These are phyloP conservation scores for Ceriagrion tenellum DNA, from an alignment of 2,888 invertebrate genomes.

Conservation along the genomic window DNA sequence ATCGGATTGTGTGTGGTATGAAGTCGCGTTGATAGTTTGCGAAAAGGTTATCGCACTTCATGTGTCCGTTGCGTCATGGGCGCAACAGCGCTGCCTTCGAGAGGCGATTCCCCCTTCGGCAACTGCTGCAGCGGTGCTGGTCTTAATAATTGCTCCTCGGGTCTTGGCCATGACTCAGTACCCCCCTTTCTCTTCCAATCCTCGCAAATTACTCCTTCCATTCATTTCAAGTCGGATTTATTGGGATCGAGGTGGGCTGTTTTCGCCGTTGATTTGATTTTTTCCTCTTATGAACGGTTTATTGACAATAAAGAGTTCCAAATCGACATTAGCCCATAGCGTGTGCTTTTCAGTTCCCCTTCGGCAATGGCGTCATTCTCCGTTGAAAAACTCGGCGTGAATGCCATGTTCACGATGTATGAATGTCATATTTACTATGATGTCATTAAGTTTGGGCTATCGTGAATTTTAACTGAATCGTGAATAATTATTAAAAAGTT, in stretches of 20 bases:
- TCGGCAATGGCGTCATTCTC: too few species aligned
- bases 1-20: not conserved
- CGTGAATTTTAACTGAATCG: too few species aligned
- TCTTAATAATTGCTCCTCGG: not conserved
- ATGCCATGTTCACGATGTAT: too few species aligned
- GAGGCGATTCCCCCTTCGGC: not conserved
- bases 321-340: too few species aligned
- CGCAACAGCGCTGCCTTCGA: not conserved
- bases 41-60: not conserved
- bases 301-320: too few species aligned
- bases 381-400: too few species aligned
- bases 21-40: not conserved
- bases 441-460: too few species aligned
- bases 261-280: not conserved
- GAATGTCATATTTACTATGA: too few species aligned
- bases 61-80: not conserved
- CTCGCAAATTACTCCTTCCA: not conserved
- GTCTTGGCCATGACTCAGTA: conserved; percentile 15
- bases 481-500: too few species aligned
- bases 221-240: not conserved
- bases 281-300: not conserved
- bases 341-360: too few species aligned
- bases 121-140: not conserved
- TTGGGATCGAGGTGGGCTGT: not conserved
- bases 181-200: not conserved